These are phyloP conservation scores for Tenualosa thibaudeaui DNA, from an alignment of 2,797 vertebrate species.

Conservation along the genomic window DNA sequence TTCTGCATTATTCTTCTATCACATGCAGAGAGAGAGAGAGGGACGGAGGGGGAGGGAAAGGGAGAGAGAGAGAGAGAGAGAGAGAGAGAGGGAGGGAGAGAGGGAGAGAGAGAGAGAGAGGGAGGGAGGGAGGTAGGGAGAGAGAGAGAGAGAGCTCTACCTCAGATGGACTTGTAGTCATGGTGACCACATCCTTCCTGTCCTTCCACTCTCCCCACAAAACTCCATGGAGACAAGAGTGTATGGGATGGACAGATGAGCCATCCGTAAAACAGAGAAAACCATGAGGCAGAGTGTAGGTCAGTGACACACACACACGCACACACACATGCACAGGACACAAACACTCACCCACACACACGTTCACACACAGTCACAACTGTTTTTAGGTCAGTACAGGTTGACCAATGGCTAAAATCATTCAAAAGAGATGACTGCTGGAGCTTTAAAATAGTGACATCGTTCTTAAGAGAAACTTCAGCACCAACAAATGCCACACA, in stretches of 20 bases:
- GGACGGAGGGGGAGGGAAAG: slow-evolving; percentile 39
- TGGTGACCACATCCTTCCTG: not conserved
- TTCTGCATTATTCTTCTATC: not conserved
- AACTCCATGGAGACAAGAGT: not conserved
- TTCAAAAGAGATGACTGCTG: not conserved
- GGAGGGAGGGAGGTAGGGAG: slow-evolving; percentile 12
- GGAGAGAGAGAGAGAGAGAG: slow-evolving; percentile 42
- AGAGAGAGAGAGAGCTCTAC: slow-evolving; percentile 9
- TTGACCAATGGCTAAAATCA: not conserved
- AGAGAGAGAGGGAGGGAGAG: slow-evolving; percentile 22
- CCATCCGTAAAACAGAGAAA: not conserved
- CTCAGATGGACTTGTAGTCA: not conserved
- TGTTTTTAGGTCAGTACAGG: not conserved
- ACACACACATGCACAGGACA: not conserved
- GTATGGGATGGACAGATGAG: not conserved
- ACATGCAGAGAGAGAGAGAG: not conserved
- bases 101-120: slow-evolving; percentile 32
- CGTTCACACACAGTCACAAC: not conserved
- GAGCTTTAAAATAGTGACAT: not conserved
- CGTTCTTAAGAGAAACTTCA: too few relatives aligned
- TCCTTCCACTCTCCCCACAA: not conserved
- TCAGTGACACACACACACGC: not conserved
- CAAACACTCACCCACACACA: not conserved
- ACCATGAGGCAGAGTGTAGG: not conserved
- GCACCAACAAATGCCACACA: not conserved